Base-by-base conservation (phyloP, 2,888 invertebrate genomes). In the Seira ritae region DNA sequence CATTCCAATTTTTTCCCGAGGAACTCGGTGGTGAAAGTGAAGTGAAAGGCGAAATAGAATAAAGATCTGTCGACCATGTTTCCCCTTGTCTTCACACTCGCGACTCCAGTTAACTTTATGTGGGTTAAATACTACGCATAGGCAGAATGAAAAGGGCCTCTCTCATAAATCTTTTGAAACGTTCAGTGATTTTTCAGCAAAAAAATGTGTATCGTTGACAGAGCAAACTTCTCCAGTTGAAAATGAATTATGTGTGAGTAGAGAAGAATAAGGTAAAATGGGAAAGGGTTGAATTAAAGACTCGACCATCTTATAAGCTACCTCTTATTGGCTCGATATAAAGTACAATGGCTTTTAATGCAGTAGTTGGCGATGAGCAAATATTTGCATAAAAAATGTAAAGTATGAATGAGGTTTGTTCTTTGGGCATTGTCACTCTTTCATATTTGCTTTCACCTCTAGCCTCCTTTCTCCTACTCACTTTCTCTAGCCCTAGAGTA, bases 111-210 rank as follows among this genome's bases (percentile, higher is more conserved):
- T 15, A 62, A 67, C 60, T 76, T 42, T 73, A 62, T 62, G 62
- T 62, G 12, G 62, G 62, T 62, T 62, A 62, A 62, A 50, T 50
- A 67, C 55, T 50, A 67, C 55, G 22, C 65, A 42, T 72, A 77
- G 73, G 50, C 69, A 69, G 77, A 77, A 78, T 73, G 82, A 83
- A 42, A 77, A 83, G 72, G 62, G 73, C n/a, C 37, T 60, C 46
- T 22, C 31, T 83, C 78, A 65, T 79, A 83, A 83, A 83, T 83
- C 83, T 79, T 79, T 65, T 74, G 73, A 74, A 83, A 78, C 69
- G 60, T 83, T 74, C 66, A 70, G 78, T 67, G 77, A 83, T 83
- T 83, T 83, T 31, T 78, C 66, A 23, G n/a, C 17, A 23, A 71
- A 31, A 24, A 74, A 31, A 37, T 22, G 12, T 50, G 17, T 62